Percentiles rank a stretch among this genome's conserved stretches.
phyloP scores from a whole-genome alignment of 2,888 invertebrate genomes.

The Stenoptilia bipunctidactyla region DNA sequence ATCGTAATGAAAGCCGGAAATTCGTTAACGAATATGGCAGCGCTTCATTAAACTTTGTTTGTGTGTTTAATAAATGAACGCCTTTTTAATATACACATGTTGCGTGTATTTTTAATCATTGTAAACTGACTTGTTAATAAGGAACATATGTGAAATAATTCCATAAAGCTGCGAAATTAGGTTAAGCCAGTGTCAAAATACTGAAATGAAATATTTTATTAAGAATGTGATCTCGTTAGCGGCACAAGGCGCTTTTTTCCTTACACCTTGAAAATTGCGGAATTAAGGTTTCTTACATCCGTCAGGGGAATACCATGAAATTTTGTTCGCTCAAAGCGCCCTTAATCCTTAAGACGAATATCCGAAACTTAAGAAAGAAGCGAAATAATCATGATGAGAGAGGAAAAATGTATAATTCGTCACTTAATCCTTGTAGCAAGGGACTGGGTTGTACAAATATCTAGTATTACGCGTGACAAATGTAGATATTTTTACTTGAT shows the following conservation, averaged over 20 bases:
- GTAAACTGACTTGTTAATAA: slow-evolving; percentile 8
- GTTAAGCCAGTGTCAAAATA: slow-evolving; percentile 1
- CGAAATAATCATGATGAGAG: slow-evolving; percentile 54
- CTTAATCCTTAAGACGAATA: slow-evolving; percentile 66
- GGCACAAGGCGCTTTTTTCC: slow-evolving; percentile 28
- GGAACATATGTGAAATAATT: background rate
- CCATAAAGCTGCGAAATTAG: background rate
- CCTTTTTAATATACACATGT: slow-evolving; percentile 59
- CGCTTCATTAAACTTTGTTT: slow-evolving; percentile 65
- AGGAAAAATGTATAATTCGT: slow-evolving; percentile 60
- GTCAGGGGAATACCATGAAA: slow-evolving; percentile 59
- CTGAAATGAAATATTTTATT: slow-evolving; percentile 1
- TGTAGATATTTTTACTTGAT: background rate
- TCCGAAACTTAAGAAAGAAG: slow-evolving; percentile 59
- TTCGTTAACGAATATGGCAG: slow-evolving; percentile 63
- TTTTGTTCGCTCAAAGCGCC: slow-evolving; percentile 51
- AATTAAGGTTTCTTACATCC: slow-evolving; percentile 46
- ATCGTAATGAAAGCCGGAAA: slow-evolving; percentile 59
- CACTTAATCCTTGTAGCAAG: slow-evolving; percentile 51
- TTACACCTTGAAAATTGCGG: slow-evolving; percentile 46
- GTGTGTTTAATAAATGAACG: slow-evolving; percentile 63
- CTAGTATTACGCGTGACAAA: slow-evolving; percentile 47
- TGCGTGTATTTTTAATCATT: slow-evolving; percentile 21
- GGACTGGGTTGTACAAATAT: slow-evolving; percentile 49
- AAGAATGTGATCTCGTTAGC: slow-evolving; percentile 14